Evolutionary conservation across 2,797 vertebrate species (phyloP).

Genomic region (Trachops cirrhosus): DNA sequence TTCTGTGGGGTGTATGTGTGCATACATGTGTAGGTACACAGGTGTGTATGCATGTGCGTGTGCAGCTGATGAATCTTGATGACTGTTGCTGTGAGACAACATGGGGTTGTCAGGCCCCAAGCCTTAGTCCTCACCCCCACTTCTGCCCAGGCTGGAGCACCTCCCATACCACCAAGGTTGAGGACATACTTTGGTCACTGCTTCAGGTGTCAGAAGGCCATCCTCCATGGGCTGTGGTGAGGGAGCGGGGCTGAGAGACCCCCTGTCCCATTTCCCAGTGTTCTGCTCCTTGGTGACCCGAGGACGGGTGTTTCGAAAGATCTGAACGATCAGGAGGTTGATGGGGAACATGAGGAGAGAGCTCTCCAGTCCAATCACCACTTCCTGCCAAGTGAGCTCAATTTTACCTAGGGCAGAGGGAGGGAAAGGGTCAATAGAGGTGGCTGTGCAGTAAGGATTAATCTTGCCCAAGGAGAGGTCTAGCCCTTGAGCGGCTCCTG

Average conservation of each 20-base stretch:
- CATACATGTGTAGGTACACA: neutral
- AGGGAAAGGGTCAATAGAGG: neutral
- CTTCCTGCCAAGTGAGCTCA: constrained; percentile 96
- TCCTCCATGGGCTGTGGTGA: constrained; percentile 77
- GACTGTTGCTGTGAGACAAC: neutral
- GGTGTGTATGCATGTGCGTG: rapidly evolving
- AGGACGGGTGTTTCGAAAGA: constrained; percentile 91
- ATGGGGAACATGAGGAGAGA: constrained; percentile 98
- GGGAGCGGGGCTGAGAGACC: constrained; percentile 80
- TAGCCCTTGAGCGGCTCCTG: neutral
- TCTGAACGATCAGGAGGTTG: constrained; percentile 96
- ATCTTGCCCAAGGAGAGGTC: neutral
- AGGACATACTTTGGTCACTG: constrained; percentile 89
- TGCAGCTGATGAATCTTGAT: neutral
- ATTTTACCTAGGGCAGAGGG: constrained; percentile 87
- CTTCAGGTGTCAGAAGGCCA: constrained; percentile 87
- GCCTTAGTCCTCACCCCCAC: too few relatives aligned
- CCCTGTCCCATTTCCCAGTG: constrained; percentile 81
- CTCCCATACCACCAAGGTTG: neutral
- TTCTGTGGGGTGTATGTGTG: rapidly evolving
- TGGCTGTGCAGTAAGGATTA: neutral
- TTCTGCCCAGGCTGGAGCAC: neutral
- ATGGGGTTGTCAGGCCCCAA: neutral
- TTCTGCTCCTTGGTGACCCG: constrained; percentile 79
- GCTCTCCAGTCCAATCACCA: constrained; percentile 96